Percentiles rank a stretch among this genome's conserved stretches.
Evolutionary conservation across 2,797 vertebrate genomes (phyloP).

Genomic region (Phrynocephalus vlangalii): DNA sequence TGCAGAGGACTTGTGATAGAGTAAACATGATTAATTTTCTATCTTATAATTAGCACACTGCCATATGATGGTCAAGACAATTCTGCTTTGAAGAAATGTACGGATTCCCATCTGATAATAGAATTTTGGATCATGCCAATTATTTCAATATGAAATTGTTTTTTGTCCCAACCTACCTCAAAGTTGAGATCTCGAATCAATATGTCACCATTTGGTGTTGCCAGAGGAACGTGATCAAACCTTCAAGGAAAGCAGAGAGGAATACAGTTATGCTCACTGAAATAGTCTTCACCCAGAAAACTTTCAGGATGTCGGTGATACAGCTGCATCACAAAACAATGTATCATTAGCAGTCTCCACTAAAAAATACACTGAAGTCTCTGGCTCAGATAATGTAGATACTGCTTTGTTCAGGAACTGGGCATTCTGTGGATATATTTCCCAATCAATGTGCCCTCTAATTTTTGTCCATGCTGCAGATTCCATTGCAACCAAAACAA

Average conservation of each 20-base stretch:
- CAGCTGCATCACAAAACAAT: not conserved
- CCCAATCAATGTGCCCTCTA: no score
- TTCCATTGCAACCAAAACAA: no score
- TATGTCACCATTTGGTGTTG: slow-evolving; percentile 96
- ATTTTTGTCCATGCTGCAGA: no score
- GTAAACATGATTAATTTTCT: not conserved
- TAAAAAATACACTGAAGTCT: not conserved
- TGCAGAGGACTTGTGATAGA: not conserved
- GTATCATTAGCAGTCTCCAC: not conserved
- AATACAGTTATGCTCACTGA: not conserved
- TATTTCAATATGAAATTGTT: not conserved
- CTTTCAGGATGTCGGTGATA: not conserved
- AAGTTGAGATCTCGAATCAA: slow-evolving; percentile 93
- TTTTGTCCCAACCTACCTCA: slow-evolving; percentile 82
- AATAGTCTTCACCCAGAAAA: not conserved
- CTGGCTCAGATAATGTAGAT: not conserved
- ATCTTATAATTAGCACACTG: not conserved
- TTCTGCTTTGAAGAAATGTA: not conserved
- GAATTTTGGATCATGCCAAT: not conserved
- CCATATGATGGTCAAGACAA: not conserved
- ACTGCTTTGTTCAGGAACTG: not conserved
- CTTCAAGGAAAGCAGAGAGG: slow-evolving; percentile 74
- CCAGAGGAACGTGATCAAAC: slow-evolving; percentile 93
- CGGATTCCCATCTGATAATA: not conserved
- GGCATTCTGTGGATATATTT: no score